Conservation (phyloP, 35 echinoderm and acorn worm species). For the Antedon bifida region DNA sequence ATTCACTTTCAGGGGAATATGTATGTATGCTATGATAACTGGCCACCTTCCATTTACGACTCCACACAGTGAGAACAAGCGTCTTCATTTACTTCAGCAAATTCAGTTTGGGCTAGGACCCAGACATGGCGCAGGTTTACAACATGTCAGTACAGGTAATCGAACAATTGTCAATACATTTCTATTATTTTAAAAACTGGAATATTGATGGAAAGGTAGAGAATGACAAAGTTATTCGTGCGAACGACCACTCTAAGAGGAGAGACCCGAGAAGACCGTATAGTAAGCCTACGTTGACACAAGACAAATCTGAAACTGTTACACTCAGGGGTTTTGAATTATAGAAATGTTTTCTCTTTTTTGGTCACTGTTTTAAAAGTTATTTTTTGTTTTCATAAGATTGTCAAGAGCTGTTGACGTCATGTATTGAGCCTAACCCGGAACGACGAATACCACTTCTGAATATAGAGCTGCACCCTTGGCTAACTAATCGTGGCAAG, state of each 20-base stretch:
- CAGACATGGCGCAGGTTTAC: constrained; percentile 54
- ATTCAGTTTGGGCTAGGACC: constrained; percentile 58
- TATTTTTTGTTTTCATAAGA: too few relatives aligned
- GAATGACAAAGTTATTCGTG: too few relatives aligned
- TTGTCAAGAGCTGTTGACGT: constrained; percentile 48
- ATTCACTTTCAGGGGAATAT: constrained; percentile 83
- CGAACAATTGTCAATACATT: not conserved
- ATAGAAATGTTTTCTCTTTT: too few relatives aligned
- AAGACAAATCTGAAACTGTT: too few relatives aligned
- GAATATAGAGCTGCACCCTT: constrained; percentile 61
- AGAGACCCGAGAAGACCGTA: too few relatives aligned
- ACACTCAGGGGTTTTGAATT: too few relatives aligned
- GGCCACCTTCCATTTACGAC: constrained; percentile 89
- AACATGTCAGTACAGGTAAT: constrained; percentile 55
- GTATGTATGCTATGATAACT: constrained; percentile 86
- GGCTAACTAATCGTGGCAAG: constrained; percentile 53
- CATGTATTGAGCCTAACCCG: constrained; percentile 53
- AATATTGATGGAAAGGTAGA: too few relatives aligned
- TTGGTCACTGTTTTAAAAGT: too few relatives aligned
- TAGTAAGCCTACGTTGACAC: too few relatives aligned
- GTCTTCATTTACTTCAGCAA: constrained; percentile 65
- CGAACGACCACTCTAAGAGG: too few relatives aligned
- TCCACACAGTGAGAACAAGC: constrained; percentile 67
- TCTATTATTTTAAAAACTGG: too few relatives aligned
- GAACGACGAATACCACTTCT: constrained; percentile 46